Evolutionary conservation across 2,888 invertebrate genomes (phyloP).

Genomic region (Callosobruchus maculatus): DNA sequence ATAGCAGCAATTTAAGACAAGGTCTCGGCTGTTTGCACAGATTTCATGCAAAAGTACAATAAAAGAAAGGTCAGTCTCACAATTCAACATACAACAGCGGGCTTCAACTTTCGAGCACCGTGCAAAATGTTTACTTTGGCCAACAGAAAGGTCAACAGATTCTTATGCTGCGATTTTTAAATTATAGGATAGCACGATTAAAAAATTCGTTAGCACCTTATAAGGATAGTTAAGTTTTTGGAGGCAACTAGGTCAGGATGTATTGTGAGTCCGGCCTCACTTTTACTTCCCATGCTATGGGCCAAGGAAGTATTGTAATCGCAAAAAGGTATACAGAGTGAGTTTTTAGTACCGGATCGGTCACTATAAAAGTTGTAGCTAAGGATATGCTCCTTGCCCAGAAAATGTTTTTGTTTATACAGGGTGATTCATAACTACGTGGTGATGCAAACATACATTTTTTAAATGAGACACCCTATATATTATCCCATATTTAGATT

Average conservation of each 20-base stretch:
- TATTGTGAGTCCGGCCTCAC: too few relatives aligned
- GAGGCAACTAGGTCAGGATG: neutral
- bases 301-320: too few relatives aligned
- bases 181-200: neutral
- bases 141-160: neutral
- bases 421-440: too few relatives aligned
- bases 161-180: neutral
- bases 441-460: too few relatives aligned
- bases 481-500: too few relatives aligned
- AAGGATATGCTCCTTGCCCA: too few relatives aligned
- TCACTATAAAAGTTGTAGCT: too few relatives aligned
- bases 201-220: neutral
- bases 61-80: neutral
- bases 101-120: neutral
- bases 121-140: neutral
- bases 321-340: too few relatives aligned
- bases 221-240: neutral
- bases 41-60: neutral
- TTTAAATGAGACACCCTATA: too few relatives aligned
- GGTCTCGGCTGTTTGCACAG: neutral
- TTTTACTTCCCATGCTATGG: too few relatives aligned
- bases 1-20: neutral
- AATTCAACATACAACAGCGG: neutral
- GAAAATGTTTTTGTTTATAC: too few relatives aligned
- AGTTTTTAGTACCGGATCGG: too few relatives aligned